phyloP scores from a whole-genome alignment of 2,888 invertebrate species.

The Sesia apiformis region DNA sequence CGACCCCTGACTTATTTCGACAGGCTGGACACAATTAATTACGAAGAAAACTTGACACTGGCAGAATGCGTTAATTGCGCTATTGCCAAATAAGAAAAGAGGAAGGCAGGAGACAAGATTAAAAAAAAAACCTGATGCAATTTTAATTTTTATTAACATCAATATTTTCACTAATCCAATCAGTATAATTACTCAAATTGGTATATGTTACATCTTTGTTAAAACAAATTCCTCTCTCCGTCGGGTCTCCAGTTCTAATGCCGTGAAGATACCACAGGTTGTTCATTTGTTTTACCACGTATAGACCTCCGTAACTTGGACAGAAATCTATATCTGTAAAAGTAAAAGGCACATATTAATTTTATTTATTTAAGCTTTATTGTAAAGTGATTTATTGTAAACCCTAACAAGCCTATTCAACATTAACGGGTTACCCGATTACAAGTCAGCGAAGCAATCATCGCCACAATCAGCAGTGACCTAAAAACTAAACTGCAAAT shows the following conservation, averaged over 20 bases:
- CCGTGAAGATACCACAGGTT: constrained; percentile 38
- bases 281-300: constrained; percentile 19
- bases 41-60: too few relatives aligned
- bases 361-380: background rate
- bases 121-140: too few relatives aligned
- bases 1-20: too few relatives aligned
- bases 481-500: too few relatives aligned
- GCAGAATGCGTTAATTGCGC: too few relatives aligned
- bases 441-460: background rate
- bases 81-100: too few relatives aligned
- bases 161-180: constrained; percentile 18
- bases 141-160: constrained; percentile 1
- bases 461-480: too few relatives aligned
- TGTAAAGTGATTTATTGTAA: background rate
- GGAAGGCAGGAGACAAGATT: too few relatives aligned
- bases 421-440: too few relatives aligned
- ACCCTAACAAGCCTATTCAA: too few relatives aligned
- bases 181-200: constrained; percentile 17
- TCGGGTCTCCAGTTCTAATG: constrained; percentile 34
- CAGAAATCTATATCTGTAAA: constrained; percentile 46
- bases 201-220: constrained; percentile 40
- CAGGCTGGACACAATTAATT: too few relatives aligned
- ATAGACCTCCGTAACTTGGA: constrained; percentile 53
- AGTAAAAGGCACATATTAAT: background rate
- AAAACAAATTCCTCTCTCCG: constrained; percentile 33